Conservation (phyloP, 1,140 invertebrate genomes). For the Diuraphis noxia region DNA sequence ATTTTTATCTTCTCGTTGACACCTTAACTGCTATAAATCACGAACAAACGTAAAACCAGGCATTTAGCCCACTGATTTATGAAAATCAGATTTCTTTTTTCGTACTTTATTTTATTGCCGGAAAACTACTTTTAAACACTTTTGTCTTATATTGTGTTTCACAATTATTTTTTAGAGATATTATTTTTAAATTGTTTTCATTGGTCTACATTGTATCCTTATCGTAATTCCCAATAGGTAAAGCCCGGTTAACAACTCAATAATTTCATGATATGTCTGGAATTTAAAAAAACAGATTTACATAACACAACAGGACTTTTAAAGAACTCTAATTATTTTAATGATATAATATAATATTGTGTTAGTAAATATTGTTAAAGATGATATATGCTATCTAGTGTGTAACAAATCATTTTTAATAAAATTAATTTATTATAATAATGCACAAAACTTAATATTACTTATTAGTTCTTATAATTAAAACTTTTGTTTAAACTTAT, state of each 20-base stretch:
- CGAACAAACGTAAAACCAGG: constrained; percentile 30
- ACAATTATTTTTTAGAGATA: background rate
- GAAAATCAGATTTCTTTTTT: constrained; percentile 45
- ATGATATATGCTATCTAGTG: too few species aligned
- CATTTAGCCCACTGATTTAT: constrained; percentile 47
- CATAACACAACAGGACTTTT: background rate
- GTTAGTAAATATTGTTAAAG: background rate
- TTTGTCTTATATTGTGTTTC: background rate
- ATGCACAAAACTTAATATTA: too few species aligned
- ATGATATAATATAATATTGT: background rate
- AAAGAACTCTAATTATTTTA: background rate
- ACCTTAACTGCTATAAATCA: constrained; percentile 39
- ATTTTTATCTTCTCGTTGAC: constrained; percentile 17
- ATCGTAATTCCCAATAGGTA: background rate
- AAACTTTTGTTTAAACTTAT: background rate
- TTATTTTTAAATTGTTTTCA: background rate
- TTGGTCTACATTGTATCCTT: background rate
- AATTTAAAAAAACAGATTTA: background rate
- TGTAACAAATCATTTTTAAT: too few species aligned
- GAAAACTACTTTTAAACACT: constrained; percentile 32
- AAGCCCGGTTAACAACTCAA: background rate
- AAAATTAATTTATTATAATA: too few species aligned
- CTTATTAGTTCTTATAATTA: background rate
- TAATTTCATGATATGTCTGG: background rate
- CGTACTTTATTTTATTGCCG: constrained; percentile 15